Conservation (phyloP, 2,888 invertebrate species). For the Apodemia mormo region DNA sequence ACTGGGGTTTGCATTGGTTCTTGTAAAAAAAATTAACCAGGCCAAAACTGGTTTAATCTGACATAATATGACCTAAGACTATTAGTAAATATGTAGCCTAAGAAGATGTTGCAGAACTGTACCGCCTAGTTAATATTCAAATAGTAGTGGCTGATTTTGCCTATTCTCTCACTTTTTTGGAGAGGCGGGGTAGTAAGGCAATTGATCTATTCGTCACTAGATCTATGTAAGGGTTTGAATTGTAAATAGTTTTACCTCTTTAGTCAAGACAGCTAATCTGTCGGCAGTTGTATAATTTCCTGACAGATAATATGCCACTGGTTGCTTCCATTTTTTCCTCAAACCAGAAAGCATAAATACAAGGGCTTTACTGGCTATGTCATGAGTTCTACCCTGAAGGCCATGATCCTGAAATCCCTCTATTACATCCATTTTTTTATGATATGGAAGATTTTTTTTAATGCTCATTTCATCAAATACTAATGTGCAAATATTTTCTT, state of each 20-base stretch:
- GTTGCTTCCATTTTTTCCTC: slow-evolving; percentile 24
- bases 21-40: too few species aligned
- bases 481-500: not conserved
- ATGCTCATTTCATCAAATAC: not conserved
- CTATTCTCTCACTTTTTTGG: not conserved
- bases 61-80: not conserved
- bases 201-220: not conserved
- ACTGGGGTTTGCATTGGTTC: too few species aligned
- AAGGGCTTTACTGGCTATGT: slow-evolving; percentile 23
- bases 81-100: not conserved
- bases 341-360: slow-evolving; percentile 33
- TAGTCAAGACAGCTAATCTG: not conserved
- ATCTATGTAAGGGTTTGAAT: not conserved
- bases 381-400: not conserved
- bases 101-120: not conserved
- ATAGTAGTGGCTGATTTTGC: not conserved
- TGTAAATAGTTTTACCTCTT: not conserved
- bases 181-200: not conserved
- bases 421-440: not conserved
- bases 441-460: not conserved
- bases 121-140: not conserved
- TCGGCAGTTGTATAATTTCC: not conserved
- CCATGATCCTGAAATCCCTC: not conserved
- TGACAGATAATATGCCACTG: not conserved
- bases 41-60: not conserved